Conservation (phyloP, 35 echinoderm and acorn worm genomes). For the Lytechinus variegatus region DNA sequence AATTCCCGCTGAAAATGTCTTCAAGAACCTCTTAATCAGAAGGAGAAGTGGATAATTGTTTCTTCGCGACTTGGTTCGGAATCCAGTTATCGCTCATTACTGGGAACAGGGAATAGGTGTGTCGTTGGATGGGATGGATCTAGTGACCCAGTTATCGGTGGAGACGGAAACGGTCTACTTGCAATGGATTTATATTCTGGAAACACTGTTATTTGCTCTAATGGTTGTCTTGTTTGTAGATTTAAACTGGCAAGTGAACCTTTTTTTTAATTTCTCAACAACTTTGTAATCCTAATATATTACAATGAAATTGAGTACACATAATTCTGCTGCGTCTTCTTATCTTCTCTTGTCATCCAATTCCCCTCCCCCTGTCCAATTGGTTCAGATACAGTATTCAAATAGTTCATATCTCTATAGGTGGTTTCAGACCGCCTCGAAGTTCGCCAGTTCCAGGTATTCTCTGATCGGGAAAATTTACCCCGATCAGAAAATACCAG, state of each 20-base stretch:
- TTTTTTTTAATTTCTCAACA: too few species aligned
- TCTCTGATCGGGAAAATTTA: too few species aligned
- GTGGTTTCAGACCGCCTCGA: too few species aligned
- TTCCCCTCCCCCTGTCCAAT: too few species aligned
- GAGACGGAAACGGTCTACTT: background rate
- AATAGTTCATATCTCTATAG: too few species aligned
- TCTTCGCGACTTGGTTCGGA: background rate
- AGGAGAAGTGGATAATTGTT: background rate
- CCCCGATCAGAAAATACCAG: too few species aligned
- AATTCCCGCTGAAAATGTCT: background rate
- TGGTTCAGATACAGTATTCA: too few species aligned
- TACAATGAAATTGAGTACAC: too few species aligned
- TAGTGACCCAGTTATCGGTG: background rate
- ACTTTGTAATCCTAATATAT: too few species aligned
- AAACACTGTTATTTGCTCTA: background rate
- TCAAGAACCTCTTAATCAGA: background rate
- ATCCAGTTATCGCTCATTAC: background rate
- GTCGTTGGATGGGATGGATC: background rate
- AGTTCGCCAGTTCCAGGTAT: too few species aligned
- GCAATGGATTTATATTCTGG: background rate
- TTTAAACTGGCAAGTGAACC: constrained; percentile 18
- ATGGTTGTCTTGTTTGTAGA: background rate
- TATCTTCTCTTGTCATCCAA: too few species aligned
- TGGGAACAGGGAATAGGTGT: background rate
- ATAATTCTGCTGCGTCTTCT: too few species aligned